Conservation (phyloP, 2,113 vertebrate species). For the Tupaia chinensis region DNA sequence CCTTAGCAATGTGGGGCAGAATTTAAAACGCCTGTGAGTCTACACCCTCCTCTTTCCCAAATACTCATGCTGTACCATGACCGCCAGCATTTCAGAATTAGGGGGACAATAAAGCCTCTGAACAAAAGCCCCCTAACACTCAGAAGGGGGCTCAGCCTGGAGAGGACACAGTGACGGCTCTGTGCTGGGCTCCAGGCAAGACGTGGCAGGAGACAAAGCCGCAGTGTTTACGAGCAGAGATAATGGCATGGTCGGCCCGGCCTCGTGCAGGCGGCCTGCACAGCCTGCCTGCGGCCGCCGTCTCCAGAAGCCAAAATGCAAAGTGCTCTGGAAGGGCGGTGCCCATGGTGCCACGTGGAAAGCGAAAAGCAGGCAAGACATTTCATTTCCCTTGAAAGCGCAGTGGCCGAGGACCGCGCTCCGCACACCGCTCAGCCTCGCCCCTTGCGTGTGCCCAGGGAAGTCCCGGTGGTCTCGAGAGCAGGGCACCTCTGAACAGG, state of each 20-base stretch:
- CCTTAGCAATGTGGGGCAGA: neutral
- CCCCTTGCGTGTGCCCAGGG: neutral
- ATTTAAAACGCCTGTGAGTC: slow-evolving; percentile 50
- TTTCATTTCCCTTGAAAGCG: neutral
- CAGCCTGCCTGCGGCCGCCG: neutral
- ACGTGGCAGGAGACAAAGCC: slow-evolving; percentile 45
- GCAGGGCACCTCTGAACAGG: slow-evolving; percentile 26
- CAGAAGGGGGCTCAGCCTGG: neutral
- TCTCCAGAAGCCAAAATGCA: slow-evolving; percentile 23
- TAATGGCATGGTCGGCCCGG: neutral
- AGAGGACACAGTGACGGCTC: slow-evolving; percentile 61
- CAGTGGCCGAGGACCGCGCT: neutral
- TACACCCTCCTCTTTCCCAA: slow-evolving; percentile 13
- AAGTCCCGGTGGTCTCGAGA: neutral
- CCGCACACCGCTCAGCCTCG: neutral
- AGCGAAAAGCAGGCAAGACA: neutral
- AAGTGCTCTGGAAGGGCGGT: neutral
- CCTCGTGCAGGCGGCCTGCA: neutral
- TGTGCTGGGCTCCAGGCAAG: slow-evolving; percentile 14
- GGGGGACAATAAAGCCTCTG: slow-evolving; percentile 28
- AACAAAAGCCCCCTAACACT: slow-evolving; percentile 70
- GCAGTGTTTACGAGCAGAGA: slow-evolving; percentile 64
- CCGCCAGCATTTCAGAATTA: neutral
- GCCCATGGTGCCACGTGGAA: neutral
- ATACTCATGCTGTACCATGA: neutral